Evolutionary conservation across 2,888 invertebrate genomes (phyloP), one percentile per base, ranked within the genome.

Genomic region (Drosophila paranaensis): DNA sequence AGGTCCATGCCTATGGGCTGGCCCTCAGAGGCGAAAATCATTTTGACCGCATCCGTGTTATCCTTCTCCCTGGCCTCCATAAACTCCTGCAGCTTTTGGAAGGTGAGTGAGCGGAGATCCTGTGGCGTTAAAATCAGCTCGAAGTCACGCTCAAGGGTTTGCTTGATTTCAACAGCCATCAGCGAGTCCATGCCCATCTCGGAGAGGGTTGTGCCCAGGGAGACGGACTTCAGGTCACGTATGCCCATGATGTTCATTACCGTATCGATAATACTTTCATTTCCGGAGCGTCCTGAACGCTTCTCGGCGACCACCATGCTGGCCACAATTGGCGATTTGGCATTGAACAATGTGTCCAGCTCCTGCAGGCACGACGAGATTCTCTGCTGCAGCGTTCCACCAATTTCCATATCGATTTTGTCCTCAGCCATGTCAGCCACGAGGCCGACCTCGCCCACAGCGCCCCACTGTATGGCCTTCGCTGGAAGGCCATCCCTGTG

Each of bases 141-240:
- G 90, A 96, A 98, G 91, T 98, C 97, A 82, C 97, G 94, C 92
- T 98, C 98, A 2, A 98, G 92, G 0, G 96, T 96, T 93, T 98
- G 98, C 84, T 98, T 98, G 80, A 99, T 97, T 93, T 99, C 98
- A 0, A 98, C 97, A 0, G 97, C 97, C 97, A 98, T 98, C 94
- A 99, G 95, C 2, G 98, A 98, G 93, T 99, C 98, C 95, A 99
- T 97, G 40, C 99, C 99, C 74, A 99, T 93, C 91, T 99, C 98
- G 2, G 97, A 97, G 2, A 99, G 93, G 0, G 96, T 95, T 1
- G 95, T 94, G 87, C 95, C 95, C 71, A 95, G 94, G 50, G 96
- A 96, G 1, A 95, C 94, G 0, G 94, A 95, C 92, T 95, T 96
- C 89, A 95, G 91, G 88, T 96, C 96, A 81, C 95, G 94, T 74